phyloP scores from a whole-genome alignment of 2,113 vertebrate genomes.

The Sceloporus undulatus region DNA sequence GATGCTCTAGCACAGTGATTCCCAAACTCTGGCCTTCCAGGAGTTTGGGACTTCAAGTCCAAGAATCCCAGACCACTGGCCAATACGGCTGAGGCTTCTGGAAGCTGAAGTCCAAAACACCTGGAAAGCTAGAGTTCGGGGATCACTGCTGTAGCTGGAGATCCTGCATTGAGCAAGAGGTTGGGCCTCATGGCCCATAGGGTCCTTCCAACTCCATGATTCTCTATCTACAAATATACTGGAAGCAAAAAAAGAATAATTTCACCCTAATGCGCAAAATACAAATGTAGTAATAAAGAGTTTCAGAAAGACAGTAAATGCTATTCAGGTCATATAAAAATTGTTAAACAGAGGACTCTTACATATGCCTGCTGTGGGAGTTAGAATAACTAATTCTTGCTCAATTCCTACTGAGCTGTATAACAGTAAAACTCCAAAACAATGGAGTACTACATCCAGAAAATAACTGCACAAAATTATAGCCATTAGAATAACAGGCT shows the following conservation, averaged over 20 bases:
- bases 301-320: neutral
- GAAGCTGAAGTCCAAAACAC: no score
- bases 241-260: neutral
- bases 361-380: neutral
- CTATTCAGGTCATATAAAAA: neutral
- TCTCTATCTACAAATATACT: neutral
- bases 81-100: no score
- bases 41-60: no score
- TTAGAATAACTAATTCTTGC: neutral
- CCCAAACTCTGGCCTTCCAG: no score
- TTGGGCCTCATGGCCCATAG: no score
- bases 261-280: neutral
- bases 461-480: neutral
- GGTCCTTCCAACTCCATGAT: fast-evolving
- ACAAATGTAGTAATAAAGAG: slow-evolving; percentile 9
- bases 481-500: neutral
- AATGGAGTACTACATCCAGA: neutral
- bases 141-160: no score
- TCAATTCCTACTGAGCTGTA: neutral
- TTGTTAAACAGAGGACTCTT: neutral
- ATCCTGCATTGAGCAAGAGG: no score
- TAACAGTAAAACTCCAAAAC: neutral
- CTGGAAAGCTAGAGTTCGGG: no score
- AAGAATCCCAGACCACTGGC: no score
- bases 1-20: no score